Evolutionary conservation across 2,888 invertebrate species (phyloP).

Genomic region (Brachypalpus laphriformis): DNA sequence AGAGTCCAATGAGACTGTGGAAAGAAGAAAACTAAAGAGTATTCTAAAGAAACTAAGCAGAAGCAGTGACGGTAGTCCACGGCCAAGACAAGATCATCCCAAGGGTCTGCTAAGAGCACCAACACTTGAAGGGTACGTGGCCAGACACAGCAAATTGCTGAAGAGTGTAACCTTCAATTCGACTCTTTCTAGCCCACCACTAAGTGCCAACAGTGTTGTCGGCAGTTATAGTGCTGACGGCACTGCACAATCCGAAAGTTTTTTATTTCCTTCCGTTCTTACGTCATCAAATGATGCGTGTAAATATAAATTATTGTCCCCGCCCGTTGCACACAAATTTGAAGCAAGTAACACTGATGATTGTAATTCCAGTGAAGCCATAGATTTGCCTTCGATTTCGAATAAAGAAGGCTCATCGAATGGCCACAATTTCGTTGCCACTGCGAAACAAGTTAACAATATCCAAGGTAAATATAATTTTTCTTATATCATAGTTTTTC

Average conservation of each 20-base stretch:
- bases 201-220: slow-evolving; percentile 81
- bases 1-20: slow-evolving; percentile 92
- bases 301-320: slow-evolving; percentile 70
- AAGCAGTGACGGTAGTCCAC: slow-evolving; percentile 80
- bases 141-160: slow-evolving; percentile 92
- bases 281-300: slow-evolving; percentile 64
- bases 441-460: slow-evolving; percentile 52
- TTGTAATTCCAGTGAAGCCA: slow-evolving; percentile 26
- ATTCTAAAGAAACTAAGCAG: slow-evolving; percentile 93
- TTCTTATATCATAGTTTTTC: not conserved
- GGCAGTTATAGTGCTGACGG: slow-evolving; percentile 66
- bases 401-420: slow-evolving; percentile 41
- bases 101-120: slow-evolving; percentile 90
- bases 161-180: slow-evolving; percentile 96
- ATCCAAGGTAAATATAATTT: slow-evolving; percentile 49
- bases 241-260: slow-evolving; percentile 72
- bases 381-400: slow-evolving; percentile 46
- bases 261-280: slow-evolving; percentile 68
- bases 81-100: slow-evolving; percentile 83
- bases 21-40: slow-evolving; percentile 91
- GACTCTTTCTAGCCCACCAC: slow-evolving; percentile 91
- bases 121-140: slow-evolving; percentile 94
- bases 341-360: slow-evolving; percentile 46
- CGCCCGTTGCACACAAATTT: slow-evolving; percentile 48
- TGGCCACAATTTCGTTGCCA: slow-evolving; percentile 36